Evolutionary conservation across 2,888 invertebrate genomes (phyloP), one percentile per base, ranked within the genome.

Genomic region (Calameuta idolon): DNA sequence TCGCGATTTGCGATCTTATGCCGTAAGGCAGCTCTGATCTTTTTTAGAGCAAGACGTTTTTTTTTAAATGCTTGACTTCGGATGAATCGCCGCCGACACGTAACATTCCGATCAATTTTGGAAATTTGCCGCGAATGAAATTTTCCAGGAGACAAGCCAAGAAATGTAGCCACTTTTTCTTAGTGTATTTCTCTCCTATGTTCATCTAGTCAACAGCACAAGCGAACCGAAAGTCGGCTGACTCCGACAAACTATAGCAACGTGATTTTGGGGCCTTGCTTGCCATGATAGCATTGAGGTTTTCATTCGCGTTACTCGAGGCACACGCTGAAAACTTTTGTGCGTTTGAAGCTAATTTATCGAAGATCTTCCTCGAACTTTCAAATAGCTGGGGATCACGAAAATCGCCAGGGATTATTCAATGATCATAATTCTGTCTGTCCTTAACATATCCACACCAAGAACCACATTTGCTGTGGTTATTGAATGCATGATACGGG

Each of bases 281-380:
- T 15, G 81, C 76, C 80, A 84, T 84, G 23, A 77, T 81, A 37
- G 81, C 76, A 80, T 83, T 83, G 1, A 82, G 69, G 75, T 81
- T 82, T 75, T 84, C 83, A 74, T 85, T 85, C 1, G 71, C 71
- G 40, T 83, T 80, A 73, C 79, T 82, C 1, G 80, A 82, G 5
- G 81, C 82, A 30, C 79, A 77, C 15, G 69, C 33, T 31, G 78
- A 73, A 75, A 79, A 81, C 75, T 82, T 83, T 3, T 76, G 76
- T 5, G 81, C 76, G 74, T 79, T 81, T 4, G 35, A 34, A 12
- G 77, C 79, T n/a, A 82, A 74, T 76, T 80, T 77, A 15, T 77
- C 76, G 68, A 81, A 79, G 55, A 79, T 33, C 37, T 68, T 73
- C 73, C 76, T 79, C 73, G 81, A 74, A 35, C 76, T 76, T 75